A percentile compares a stretch with the other conserved stretches of the same genome.
Evolutionary conservation across 2,113 vertebrate species (phyloP).

Genomic region (Apodemus speciosus): DNA sequence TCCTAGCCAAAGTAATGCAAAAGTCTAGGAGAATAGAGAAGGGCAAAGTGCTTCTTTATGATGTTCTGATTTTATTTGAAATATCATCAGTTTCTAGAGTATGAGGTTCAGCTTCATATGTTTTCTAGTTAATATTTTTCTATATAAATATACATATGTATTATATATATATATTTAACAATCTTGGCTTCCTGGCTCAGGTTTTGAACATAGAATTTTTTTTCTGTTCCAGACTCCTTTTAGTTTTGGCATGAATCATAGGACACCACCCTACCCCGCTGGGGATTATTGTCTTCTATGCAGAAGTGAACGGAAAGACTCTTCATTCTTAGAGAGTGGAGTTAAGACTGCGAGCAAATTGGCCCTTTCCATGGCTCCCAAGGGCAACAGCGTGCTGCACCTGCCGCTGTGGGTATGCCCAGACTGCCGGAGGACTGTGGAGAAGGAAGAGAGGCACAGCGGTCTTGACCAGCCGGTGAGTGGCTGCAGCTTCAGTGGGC

Average conservation of each 20-base stretch:
- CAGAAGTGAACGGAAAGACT: slow-evolving; percentile 95
- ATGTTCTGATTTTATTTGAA: not conserved
- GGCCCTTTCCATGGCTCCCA: slow-evolving; percentile 88
- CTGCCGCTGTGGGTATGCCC: slow-evolving; percentile 97
- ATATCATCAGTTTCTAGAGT: not conserved
- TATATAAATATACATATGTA: not conserved
- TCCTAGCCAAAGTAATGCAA: not conserved
- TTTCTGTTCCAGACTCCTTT: slow-evolving; percentile 91
- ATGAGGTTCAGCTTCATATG: not conserved
- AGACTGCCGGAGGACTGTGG: slow-evolving; percentile 94
- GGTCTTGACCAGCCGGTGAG: slow-evolving; percentile 93
- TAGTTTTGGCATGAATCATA: slow-evolving; percentile 96
- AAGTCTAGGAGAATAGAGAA: not conserved
- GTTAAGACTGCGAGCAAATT: slow-evolving; percentile 88
- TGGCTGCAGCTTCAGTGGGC: not conserved
- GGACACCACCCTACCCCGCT: slow-evolving; percentile 91
- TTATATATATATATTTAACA: not conserved
- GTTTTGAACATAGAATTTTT: slow-evolving; percentile 59
- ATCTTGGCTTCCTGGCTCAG: slow-evolving; percentile 42
- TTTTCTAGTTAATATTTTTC: slow-evolving; percentile 5
- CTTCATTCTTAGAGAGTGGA: slow-evolving; percentile 88
- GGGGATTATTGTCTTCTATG: slow-evolving; percentile 96
- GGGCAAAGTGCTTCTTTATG: not conserved
- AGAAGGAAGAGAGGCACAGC: slow-evolving; percentile 93
- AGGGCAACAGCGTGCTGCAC: slow-evolving; percentile 91